Percentiles rank a stretch among this genome's conserved stretches.
Evolutionary conservation across 2,113 vertebrate species (phyloP).

Genomic region (Amblyornis subalaris): DNA sequence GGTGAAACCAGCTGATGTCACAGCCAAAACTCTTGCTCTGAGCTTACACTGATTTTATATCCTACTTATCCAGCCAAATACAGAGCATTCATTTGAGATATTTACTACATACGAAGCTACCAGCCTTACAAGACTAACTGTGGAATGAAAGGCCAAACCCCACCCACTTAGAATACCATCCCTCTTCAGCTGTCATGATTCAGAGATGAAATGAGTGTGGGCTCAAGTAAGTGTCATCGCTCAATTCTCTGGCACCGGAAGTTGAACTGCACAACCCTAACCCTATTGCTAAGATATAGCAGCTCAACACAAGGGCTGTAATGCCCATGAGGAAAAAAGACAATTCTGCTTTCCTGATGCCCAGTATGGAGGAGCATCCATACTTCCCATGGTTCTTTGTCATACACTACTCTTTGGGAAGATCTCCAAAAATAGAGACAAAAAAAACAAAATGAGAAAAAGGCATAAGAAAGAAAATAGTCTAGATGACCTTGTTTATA

Average conservation of each 20-base stretch:
- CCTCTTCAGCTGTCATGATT: neutral
- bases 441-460: neutral
- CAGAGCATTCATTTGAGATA: neutral
- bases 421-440: neutral
- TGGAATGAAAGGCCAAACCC: neutral
- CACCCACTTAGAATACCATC: neutral
- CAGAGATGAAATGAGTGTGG: neutral
- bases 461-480: neutral
- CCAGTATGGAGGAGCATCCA: neutral
- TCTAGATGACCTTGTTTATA: neutral
- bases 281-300: neutral
- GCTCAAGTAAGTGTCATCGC: neutral
- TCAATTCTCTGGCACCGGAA: neutral
- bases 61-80: accelerated
- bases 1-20: neutral
- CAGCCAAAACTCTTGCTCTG: neutral
- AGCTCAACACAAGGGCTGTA: neutral
- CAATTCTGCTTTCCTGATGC: neutral
- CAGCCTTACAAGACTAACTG: neutral
- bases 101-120: neutral
- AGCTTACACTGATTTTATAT: neutral
- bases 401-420: neutral
- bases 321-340: accelerated
- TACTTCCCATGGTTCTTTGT: neutral
- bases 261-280: neutral